These are phyloP conservation scores for Mallateleia sp. DNA, from an alignment of 2,888 invertebrate genomes.

Conservation along the genomic window DNA sequence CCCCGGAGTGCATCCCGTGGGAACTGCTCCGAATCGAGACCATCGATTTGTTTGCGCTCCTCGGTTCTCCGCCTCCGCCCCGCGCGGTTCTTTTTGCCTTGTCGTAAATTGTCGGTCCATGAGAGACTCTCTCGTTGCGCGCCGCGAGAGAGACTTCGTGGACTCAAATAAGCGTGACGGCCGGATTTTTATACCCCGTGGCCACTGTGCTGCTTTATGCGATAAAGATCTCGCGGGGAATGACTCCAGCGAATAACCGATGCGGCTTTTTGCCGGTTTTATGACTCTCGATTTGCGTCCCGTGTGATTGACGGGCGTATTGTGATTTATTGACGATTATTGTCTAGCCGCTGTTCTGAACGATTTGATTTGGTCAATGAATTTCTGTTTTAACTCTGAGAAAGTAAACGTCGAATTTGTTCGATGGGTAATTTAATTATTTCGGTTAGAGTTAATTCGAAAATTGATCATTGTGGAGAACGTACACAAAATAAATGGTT, in stretches of 20 bases:
- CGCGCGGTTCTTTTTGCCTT: constrained; percentile 56
- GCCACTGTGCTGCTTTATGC: constrained; percentile 75
- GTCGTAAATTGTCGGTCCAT: constrained; percentile 70
- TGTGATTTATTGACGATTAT: constrained; percentile 45
- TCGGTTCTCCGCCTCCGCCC: constrained; percentile 38
- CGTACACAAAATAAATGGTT: too few species aligned
- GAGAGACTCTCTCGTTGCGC: constrained; percentile 58
- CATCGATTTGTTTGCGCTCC: constrained; percentile 63
- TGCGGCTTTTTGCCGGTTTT: constrained; percentile 32
- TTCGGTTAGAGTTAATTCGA: too few species aligned
- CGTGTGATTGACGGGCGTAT: constrained; percentile 57
- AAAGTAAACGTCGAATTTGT: neutral
- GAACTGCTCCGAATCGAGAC: constrained; percentile 73
- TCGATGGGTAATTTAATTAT: neutral
- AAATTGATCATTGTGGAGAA: too few species aligned
- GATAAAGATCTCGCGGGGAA: constrained; percentile 75
- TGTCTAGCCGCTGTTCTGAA: constrained; percentile 18
- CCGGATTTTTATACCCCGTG: constrained; percentile 75
- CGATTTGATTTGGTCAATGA: constrained; percentile 21
- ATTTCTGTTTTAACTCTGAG: neutral
- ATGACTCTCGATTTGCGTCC: constrained; percentile 49
- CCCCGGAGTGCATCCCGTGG: constrained; percentile 72
- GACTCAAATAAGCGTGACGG: constrained; percentile 72
- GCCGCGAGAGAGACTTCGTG: constrained; percentile 60
- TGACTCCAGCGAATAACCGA: constrained; percentile 50